These are phyloP conservation scores for Orchestes rusci DNA, from an alignment of 2,888 invertebrate species.

Conservation along the genomic window DNA sequence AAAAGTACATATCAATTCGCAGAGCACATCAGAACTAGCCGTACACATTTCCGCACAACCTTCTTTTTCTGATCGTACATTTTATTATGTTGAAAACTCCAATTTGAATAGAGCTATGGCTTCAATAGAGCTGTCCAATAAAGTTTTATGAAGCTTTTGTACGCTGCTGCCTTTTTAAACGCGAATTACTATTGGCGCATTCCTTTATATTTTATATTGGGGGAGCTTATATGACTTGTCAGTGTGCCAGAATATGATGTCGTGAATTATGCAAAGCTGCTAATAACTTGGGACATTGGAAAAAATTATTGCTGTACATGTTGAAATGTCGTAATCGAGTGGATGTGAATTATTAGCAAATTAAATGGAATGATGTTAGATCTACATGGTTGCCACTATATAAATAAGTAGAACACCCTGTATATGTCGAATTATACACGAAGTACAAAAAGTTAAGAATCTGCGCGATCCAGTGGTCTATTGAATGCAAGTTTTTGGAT, in stretches of 20 bases:
- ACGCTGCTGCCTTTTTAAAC: conserved; percentile 14
- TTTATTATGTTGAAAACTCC: conserved; percentile 19
- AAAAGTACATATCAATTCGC: too few relatives aligned
- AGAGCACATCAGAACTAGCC: too few relatives aligned
- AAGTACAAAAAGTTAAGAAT: too few relatives aligned
- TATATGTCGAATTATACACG: too few relatives aligned
- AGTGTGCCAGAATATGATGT: not conserved
- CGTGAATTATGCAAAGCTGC: not conserved
- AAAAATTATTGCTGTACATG: not conserved
- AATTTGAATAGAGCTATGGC: conserved; percentile 20
- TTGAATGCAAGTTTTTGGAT: too few relatives aligned
- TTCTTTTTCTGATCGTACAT: conserved; percentile 15
- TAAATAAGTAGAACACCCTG: too few relatives aligned
- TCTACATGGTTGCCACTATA: too few relatives aligned
- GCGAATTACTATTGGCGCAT: conserved; percentile 8
- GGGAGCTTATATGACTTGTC: not conserved
- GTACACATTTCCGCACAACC: conserved; percentile 9
- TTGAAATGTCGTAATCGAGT: too few relatives aligned
- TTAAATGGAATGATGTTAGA: not conserved
- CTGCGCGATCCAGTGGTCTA: too few relatives aligned
- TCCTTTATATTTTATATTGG: conserved; percentile 6
- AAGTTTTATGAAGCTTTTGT: conserved; percentile 14
- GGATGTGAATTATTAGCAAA: too few relatives aligned
- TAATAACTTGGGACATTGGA: not conserved
- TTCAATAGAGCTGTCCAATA: conserved; percentile 21